Evolutionary conservation across 2,888 invertebrate genomes (phyloP).

Genomic region (Chrysolina oricalcia): DNA sequence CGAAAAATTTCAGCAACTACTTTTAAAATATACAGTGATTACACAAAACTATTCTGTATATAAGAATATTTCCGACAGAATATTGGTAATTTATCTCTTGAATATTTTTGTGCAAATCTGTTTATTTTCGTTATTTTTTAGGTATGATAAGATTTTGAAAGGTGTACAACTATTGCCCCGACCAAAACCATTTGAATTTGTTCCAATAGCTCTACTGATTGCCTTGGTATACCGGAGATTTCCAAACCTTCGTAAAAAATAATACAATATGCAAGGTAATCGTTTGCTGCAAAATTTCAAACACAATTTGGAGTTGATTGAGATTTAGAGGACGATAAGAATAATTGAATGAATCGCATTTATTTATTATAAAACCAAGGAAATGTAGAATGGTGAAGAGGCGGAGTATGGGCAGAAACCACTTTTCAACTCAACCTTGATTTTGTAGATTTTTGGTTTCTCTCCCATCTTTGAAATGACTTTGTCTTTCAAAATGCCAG

Average conservation of each 20-base stretch:
- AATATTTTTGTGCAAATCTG: background rate
- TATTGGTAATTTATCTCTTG: background rate
- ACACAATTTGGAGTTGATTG: background rate
- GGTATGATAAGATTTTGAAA: constrained; percentile 33
- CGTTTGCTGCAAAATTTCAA: background rate
- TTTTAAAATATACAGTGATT: constrained; percentile 47
- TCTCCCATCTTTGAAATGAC: too few species aligned
- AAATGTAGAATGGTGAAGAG: too few species aligned
- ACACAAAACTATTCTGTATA: constrained; percentile 24
- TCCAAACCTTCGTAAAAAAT: constrained; percentile 29
- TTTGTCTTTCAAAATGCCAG: too few species aligned
- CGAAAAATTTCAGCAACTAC: constrained; percentile 48
- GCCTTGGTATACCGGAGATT: constrained; percentile 42
- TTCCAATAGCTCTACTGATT: constrained; percentile 50
- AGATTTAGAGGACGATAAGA: too few species aligned
- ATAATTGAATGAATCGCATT: too few species aligned
- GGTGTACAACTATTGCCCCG: constrained; percentile 33
- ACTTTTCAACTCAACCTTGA: too few species aligned
- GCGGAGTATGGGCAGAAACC: too few species aligned
- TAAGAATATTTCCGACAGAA: background rate
- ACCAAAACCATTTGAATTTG: constrained; percentile 49
- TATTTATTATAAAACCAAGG: too few species aligned
- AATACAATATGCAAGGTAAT: background rate
- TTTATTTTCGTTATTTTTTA: constrained; percentile 30
- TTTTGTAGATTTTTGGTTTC: too few species aligned